phyloP scores from a whole-genome alignment of 2,888 invertebrate genomes.

The Meghimatium bilineatum region DNA sequence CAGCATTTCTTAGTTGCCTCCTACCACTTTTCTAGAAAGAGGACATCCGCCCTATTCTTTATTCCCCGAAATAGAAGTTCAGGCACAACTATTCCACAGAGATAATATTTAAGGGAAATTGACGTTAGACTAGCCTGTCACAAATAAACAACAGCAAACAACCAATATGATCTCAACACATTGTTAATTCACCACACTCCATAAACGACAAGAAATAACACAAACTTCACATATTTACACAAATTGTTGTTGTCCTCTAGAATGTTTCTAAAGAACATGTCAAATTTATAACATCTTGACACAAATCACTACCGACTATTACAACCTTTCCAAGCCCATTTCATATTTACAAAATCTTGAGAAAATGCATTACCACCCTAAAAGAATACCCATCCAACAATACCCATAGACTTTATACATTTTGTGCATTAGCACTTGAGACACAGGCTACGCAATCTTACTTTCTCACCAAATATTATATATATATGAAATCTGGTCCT shows the following conservation, averaged over 20 bases:
- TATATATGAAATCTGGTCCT: slow-evolving; percentile 1
- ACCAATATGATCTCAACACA: too few species aligned
- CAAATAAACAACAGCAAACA: too few species aligned
- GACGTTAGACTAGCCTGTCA: too few species aligned
- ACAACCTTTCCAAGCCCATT: background rate
- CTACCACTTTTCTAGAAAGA: too few species aligned
- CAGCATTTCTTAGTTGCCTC: too few species aligned
- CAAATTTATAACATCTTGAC: background rate
- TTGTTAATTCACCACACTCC: too few species aligned
- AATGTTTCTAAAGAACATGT: background rate
- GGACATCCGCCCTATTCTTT: too few species aligned
- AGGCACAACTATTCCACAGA: too few species aligned
- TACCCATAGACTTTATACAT: background rate
- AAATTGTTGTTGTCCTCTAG: background rate
- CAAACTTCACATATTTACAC: too few species aligned
- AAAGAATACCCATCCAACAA: background rate
- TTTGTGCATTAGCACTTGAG: background rate
- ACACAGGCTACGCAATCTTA: background rate
- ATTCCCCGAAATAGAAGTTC: too few species aligned
- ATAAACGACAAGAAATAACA: too few species aligned
- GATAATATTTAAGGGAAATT: too few species aligned
- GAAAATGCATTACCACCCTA: background rate
- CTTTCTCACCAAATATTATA: background rate
- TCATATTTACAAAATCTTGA: background rate
- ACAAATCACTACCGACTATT: background rate